These are phyloP conservation scores for Pycnonotus jocosus DNA, from an alignment of 2,113 vertebrate genomes.

Conservation along the genomic window DNA sequence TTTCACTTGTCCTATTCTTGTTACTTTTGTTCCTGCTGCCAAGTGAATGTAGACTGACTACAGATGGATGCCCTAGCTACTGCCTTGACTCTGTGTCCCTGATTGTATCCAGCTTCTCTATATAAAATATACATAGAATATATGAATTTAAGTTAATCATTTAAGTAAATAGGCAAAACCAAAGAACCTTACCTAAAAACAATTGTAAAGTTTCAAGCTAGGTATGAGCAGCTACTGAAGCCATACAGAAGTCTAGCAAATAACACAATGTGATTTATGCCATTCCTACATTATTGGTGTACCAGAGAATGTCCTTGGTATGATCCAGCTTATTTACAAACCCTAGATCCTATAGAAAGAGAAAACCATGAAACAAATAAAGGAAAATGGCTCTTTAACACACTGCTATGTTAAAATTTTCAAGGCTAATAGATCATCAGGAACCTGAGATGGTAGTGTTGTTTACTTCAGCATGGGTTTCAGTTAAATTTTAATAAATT, in stretches of 20 bases:
- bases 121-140: background rate
- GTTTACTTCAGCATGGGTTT: background rate
- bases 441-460: background rate
- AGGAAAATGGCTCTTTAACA: background rate
- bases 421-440: background rate
- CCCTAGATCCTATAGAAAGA: background rate
- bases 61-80: background rate
- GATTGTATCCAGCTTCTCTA: background rate
- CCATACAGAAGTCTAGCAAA: background rate
- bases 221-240: background rate
- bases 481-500: background rate
- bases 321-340: background rate
- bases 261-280: background rate
- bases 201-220: background rate
- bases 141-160: background rate
- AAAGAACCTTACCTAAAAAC: background rate
- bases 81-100: background rate
- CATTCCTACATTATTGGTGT: background rate
- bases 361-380: background rate
- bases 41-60: background rate
- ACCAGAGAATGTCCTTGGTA: background rate
- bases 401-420: background rate
- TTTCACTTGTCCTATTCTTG: background rate
- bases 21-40: background rate
- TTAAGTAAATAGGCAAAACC: background rate